A percentile compares a stretch with the other conserved stretches of the same genome.
phyloP scores from a whole-genome alignment of 1,140 invertebrate genomes.

The Sycophaga agraensis region DNA sequence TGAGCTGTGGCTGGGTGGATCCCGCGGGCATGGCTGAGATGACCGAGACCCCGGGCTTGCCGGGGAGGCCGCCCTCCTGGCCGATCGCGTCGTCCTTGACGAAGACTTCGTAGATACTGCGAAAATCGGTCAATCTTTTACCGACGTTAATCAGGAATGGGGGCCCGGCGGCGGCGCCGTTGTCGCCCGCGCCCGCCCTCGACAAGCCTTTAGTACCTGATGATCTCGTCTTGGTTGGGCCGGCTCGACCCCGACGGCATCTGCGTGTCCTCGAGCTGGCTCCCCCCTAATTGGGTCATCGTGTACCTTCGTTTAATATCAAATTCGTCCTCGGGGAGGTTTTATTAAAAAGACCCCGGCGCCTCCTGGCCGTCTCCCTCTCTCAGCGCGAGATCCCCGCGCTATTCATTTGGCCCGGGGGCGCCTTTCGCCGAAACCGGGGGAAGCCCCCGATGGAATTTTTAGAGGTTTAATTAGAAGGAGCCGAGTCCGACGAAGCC shows the following conservation, averaged over 20 bases:
- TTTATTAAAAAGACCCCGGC: no score
- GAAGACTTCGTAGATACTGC: conserved; percentile 49
- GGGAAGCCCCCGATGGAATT: no score
- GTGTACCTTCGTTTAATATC: background rate
- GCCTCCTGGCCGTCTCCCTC: background rate
- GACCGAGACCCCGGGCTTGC: conserved; percentile 25
- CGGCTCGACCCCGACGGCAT: conserved; percentile 33
- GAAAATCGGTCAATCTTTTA: conserved; percentile 25
- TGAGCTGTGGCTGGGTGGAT: conserved; percentile 33
- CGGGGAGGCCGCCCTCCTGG: conserved; percentile 23
- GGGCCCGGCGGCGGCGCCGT: background rate
- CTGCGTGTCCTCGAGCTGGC: conserved; percentile 37
- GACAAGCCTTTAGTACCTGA: conserved; percentile 39
- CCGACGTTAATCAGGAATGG: conserved; percentile 8
- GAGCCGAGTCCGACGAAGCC: no score
- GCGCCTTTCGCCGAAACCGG: no score
- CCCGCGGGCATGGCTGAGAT: conserved; percentile 29
- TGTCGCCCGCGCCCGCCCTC: background rate
- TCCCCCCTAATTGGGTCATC: conserved; percentile 36
- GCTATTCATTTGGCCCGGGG: no score
- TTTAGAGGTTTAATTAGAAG: no score
- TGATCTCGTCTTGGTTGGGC: conserved; percentile 41
- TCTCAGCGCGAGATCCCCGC: no score
- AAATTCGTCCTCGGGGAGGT: background rate
- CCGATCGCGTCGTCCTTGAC: conserved; percentile 41